Conservation (phyloP, 2,113 vertebrate genomes). For the Triplophysa dalaica region DNA sequence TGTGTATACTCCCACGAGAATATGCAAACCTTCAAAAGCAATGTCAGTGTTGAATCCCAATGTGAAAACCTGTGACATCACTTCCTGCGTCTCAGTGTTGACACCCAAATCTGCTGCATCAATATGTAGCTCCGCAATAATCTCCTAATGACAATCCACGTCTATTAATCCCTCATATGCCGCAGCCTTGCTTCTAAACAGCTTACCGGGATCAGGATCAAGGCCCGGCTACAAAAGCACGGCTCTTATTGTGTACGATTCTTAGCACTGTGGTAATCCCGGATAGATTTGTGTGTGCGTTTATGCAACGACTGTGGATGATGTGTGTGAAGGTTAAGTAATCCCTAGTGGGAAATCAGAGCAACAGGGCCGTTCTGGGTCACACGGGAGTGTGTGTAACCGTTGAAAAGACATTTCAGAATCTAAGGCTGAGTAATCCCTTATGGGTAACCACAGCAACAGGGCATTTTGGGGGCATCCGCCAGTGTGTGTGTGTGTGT, state of each 20-base stretch:
- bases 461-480: neutral
- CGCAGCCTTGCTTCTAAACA: conserved; percentile 38
- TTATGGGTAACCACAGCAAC: conserved; percentile 36
- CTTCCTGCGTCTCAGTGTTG: neutral
- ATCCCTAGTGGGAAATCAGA: conserved; percentile 33
- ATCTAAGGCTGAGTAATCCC: conserved; percentile 9
- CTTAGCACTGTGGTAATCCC: conserved; percentile 37
- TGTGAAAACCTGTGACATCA: neutral
- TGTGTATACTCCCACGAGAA: too few relatives aligned
- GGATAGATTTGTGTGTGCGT: conserved; percentile 21
- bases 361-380: conserved; percentile 6
- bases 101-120: conserved; percentile 1
- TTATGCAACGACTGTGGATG: conserved; percentile 10
- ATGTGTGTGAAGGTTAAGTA: conserved; percentile 35
- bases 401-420: conserved; percentile 1
- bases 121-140: conserved; percentile 36
- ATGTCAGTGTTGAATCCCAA: neutral
- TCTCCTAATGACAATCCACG: conserved; percentile 49
- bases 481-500: neutral
- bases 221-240: neutral
- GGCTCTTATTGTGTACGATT: conserved; percentile 30
- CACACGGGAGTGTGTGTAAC: conserved; percentile 11
- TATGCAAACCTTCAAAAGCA: neutral
- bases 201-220: conserved; percentile 37
- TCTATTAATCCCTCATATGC: conserved; percentile 48